Evolutionary conservation across 2,797 vertebrate species (phyloP), one percentile per base, ranked within the genome.

Genomic region (Helarctos malayanus): DNA sequence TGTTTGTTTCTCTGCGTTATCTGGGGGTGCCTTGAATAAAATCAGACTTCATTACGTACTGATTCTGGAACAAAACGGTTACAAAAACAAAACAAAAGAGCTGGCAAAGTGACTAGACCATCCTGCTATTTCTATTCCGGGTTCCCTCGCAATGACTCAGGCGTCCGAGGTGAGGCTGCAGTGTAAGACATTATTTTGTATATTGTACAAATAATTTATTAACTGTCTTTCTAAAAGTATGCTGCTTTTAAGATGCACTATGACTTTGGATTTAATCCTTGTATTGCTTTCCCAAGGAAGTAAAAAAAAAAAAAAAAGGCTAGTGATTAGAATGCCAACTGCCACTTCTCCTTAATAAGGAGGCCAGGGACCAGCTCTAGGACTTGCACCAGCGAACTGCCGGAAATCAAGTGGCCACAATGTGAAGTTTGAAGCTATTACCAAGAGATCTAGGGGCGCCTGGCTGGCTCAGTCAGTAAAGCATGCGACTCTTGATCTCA

Each of bases 21-120:
- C 99, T 99, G 98, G 99, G 99, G 99, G 99, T 99, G 99, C 99
- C 99, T 99, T 99, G 98, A 98, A 98, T 98, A 98, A 97, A 98
- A 97, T 96, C 96, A 73, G 98, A 98, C 98, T 98, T 98, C 94
- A 73, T 98, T 97, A 96, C 97, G 98, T 98, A 98, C 98, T 99
- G 98, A 98, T 98, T 98, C 98, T 99, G 98, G 98, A 99, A 98
- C 98, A 99, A 99, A 99, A 92, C 98, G 69, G 56, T 98, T 98
- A 95, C 49, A 82, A 9, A 81, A 91, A 90, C 63, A 49, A 97
- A 97, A 96, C 0, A 41, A 75, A 93, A 97, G 71, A 80, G 93
- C 95, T 78, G 89, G 97, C 97, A 91, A 91, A 96, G 86, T 98
- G 97, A 96, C 94, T 88, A 97, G 98, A 97, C 98, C 91, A 97